Percentiles rank a stretch among this genome's conserved stretches.
phyloP scores from a whole-genome alignment of 37 sponge, comb jelly and placozoan species.

The Diacarnus erythraeanus region DNA sequence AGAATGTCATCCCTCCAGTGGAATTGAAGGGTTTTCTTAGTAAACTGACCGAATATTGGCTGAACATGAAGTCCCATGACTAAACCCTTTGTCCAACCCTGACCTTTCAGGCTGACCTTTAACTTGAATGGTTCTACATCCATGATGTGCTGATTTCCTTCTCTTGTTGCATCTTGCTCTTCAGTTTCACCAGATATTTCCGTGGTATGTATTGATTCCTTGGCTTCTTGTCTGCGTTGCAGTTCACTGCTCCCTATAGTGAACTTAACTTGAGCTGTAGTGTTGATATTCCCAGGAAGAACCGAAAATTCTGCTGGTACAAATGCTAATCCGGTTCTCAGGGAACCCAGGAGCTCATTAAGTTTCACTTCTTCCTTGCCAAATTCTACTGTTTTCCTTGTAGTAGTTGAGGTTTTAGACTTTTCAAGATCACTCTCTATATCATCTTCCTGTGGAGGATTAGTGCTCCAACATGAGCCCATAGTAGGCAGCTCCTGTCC shows the following conservation, averaged over 20 bases:
- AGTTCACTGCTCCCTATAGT: constrained; percentile 15
- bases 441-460: constrained; percentile 2
- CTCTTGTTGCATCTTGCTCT: neutral
- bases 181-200: neutral
- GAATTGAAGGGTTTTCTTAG: constrained; percentile 12
- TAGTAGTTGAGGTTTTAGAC: neutral
- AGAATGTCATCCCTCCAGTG: constrained; percentile 14
- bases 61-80: constrained; percentile 3
- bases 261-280: constrained; percentile 27
- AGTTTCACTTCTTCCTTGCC: constrained; percentile 15
- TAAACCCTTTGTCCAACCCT: constrained; percentile 12
- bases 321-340: constrained; percentile 22
- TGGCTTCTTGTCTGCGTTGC: neutral
- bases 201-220: neutral
- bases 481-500: too few species aligned
- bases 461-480: neutral
- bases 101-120: neutral
- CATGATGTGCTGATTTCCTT: too few species aligned
- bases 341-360: constrained; percentile 9
- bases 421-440: too few species aligned
- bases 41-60: constrained; percentile 37
- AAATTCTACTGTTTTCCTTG: neutral
- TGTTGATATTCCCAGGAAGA: constrained; percentile 25
- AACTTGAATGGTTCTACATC: neutral
- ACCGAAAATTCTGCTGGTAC: constrained; percentile 18